phyloP scores from a whole-genome alignment of 2,888 invertebrate genomes.

The Drosophila testacea region DNA sequence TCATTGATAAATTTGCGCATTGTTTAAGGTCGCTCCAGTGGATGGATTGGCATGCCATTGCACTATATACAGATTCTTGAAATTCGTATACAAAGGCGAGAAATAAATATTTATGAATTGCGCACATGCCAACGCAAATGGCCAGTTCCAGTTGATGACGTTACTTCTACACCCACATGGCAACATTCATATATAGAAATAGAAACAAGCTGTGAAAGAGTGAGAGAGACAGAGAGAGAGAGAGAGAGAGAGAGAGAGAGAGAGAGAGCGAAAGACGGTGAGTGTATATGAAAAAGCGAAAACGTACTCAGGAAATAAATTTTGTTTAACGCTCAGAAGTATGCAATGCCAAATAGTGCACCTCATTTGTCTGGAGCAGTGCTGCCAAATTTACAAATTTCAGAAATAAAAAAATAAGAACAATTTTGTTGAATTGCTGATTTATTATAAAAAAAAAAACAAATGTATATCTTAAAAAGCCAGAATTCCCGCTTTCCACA shows the following conservation, averaged over 20 bases:
- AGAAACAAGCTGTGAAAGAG: neutral
- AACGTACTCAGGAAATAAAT: conserved; percentile 27
- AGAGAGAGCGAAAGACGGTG: neutral
- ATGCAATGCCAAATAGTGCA: conserved; percentile 36
- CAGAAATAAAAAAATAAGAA: no score
- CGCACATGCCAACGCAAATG: conserved; percentile 66
- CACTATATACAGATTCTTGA: conserved; percentile 36
- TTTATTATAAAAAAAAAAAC: no score
- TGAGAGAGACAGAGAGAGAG: neutral
- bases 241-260: conserved; percentile 9
- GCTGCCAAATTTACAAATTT: no score
- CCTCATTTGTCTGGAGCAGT: neutral
- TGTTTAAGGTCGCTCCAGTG: conserved; percentile 47
- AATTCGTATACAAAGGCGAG: conserved; percentile 49
- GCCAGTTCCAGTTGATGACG: conserved; percentile 67
- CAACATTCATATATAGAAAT: conserved; percentile 2
- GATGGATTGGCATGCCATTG: conserved; percentile 48
- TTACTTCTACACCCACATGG: conserved; percentile 44
- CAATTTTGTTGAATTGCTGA: no score
- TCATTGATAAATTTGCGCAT: conserved; percentile 68
- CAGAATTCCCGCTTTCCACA: no score
- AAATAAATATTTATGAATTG: conserved; percentile 74
- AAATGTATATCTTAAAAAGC: no score
- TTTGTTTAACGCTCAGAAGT: conserved; percentile 53
- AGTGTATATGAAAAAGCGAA: conserved; percentile 9